A percentile compares a stretch with the other conserved stretches of the same genome.
phyloP scores from a whole-genome alignment of 1,140 invertebrate genomes.

The Bombus terrestris region DNA sequence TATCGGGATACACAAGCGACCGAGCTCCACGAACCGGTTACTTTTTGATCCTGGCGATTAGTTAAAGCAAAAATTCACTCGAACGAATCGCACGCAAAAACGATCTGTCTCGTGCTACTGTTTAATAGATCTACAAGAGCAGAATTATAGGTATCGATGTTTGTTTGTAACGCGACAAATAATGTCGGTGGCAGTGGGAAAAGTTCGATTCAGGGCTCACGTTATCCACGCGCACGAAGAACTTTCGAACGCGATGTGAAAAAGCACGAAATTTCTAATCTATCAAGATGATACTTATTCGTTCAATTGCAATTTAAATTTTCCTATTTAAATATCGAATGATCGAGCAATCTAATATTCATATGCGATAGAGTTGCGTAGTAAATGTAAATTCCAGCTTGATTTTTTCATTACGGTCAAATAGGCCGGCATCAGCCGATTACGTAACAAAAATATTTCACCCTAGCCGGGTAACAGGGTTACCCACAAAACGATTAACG shows the following conservation, averaged over 20 bases:
- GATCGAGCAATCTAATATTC: background rate
- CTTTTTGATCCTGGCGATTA: background rate
- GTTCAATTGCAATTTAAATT: background rate
- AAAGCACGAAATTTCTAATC: no score
- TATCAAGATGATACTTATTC: no score
- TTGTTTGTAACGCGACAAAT: no score
- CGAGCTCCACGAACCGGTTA: background rate
- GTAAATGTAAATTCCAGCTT: background rate
- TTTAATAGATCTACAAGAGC: no score
- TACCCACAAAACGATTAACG: background rate
- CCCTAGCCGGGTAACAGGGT: background rate
- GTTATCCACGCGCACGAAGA: no score
- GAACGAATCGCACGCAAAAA: no score
- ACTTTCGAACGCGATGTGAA: no score
- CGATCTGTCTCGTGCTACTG: no score
- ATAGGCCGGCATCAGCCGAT: background rate
- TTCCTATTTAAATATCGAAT: background rate
- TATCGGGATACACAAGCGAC: background rate
- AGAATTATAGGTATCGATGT: background rate
- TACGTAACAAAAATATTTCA: conserved; percentile 26
- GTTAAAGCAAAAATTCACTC: no score
- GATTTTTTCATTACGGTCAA: background rate
- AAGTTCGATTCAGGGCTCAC: no score
- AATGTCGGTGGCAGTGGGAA: no score
- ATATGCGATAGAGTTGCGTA: background rate